Conservation (phyloP, 2,113 vertebrate genomes). For the Lophotis ruficrista region DNA sequence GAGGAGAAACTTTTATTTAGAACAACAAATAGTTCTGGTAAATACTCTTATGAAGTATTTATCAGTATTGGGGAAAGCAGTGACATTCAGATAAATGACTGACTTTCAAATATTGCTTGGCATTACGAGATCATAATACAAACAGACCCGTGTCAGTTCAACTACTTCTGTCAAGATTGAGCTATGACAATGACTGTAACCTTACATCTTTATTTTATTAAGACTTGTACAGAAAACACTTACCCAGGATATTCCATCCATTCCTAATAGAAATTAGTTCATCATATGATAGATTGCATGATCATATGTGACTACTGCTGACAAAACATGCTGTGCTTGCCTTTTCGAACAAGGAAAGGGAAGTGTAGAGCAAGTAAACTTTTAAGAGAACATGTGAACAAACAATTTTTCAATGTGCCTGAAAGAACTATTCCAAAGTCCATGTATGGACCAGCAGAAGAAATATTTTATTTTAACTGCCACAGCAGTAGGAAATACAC, state of each 20-base stretch:
- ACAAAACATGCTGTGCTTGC: background rate
- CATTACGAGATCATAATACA: background rate
- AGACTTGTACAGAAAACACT: background rate
- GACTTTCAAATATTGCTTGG: background rate
- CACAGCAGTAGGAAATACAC: background rate
- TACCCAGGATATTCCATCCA: background rate
- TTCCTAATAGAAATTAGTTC: background rate
- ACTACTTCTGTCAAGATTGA: background rate
- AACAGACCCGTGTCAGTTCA: background rate
- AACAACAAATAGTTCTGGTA: background rate
- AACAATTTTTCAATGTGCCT: background rate
- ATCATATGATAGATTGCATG: background rate
- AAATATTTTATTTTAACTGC: background rate
- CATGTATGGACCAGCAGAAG: background rate
- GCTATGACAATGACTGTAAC: background rate
- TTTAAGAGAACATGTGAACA: background rate
- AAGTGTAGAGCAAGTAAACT: background rate
- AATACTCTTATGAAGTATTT: background rate
- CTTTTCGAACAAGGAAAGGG: background rate
- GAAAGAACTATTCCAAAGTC: background rate
- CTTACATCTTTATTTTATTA: background rate
- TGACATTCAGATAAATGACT: background rate
- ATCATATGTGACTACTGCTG: background rate
- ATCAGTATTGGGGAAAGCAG: background rate
- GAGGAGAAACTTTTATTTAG: background rate